Evolutionary conservation across 2,797 vertebrate genomes (phyloP).

Genomic region (Tiaroga cobitis): DNA sequence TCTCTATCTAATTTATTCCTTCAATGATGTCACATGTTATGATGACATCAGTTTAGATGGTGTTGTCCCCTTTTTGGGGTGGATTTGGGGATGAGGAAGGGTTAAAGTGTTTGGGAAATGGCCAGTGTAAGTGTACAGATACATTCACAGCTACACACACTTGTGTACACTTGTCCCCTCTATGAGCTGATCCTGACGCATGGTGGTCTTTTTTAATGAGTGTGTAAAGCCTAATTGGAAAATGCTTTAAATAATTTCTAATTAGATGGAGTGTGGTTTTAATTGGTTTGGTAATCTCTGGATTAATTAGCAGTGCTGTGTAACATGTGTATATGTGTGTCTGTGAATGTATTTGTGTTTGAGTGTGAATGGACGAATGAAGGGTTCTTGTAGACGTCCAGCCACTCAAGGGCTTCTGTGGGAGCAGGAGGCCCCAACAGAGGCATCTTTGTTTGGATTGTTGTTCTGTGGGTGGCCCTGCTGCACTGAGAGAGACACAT

Average conservation of each 20-base stretch:
- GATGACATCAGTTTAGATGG: neutral
- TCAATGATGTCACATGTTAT: neutral
- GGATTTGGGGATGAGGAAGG: neutral
- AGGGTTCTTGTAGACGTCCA: conserved; percentile 82
- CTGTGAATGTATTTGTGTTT: conserved; percentile 49
- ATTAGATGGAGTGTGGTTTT: conserved; percentile 88
- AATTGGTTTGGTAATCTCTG: conserved; percentile 82
- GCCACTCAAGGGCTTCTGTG: conserved; percentile 75
- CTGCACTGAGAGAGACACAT: conserved; percentile 76
- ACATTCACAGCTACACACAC: conserved; percentile 2
- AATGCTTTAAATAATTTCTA: conserved; percentile 88
- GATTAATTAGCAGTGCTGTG: conserved; percentile 85
- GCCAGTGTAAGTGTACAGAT: neutral
- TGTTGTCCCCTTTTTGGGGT: neutral
- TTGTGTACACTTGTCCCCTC: conserved; percentile 17
- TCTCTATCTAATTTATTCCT: neutral
- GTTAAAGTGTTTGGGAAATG: neutral
- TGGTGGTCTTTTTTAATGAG: conserved; percentile 73
- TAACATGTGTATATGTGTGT: conserved; percentile 45
- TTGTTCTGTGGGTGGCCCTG: conserved; percentile 86
- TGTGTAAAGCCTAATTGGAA: conserved; percentile 86
- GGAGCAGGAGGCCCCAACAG: conserved; percentile 66
- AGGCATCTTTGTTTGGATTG: conserved; percentile 83
- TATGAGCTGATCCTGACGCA: conserved; percentile 30
- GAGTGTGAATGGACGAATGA: conserved; percentile 71